Evolutionary conservation across 1,140 invertebrate genomes (phyloP), one percentile per base, ranked within the genome.

Genomic region (Drosophila parvula): DNA sequence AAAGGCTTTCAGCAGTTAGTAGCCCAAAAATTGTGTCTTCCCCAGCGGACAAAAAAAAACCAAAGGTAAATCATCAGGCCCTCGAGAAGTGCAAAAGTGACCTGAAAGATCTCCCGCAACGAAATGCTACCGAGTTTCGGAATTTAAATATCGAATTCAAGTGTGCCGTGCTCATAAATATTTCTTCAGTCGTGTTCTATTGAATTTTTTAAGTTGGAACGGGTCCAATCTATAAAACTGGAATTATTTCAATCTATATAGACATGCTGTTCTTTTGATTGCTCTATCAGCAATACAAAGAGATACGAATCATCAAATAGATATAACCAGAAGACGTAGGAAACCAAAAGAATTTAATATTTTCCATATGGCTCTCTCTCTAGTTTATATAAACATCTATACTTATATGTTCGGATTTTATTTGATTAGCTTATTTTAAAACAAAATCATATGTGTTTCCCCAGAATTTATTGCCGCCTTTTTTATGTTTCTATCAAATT

Each of bases 1-100:
- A 89, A 89, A 88, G 83, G 77, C 83, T 88, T 74, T 76, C 77
- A 80, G 40, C 84, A 88, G 83, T 83, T 74, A 88, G 78, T 80
- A 88, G 77, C 84, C 78, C 70, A 43, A 71, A 55, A 76, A 76
- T 68, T 76, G 60, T 51, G 60, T 78, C 80, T 75, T 62, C 40
- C 50, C 57, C 74, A 75, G 82, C 76, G 75, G 69, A 77, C 56
- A 34, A 57, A 51, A 64, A 51, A 64, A 58, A 77, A 40, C 11
- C 18, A 63, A 68, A 58, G 45, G 44, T 67, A 67, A 74, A 40
- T 16, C 65, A 40, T 16, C 65, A 59, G 43, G 40, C 9, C 5
- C 10, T 3, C 3, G 36, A 47, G 47, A 60, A 44, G 57, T 44
- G 36, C 59, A 22, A 4, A 12, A 61, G 45, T 60, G 38, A 60